A percentile compares a stretch with the other conserved stretches of the same genome.
Conservation (phyloP, 1,140 invertebrate species). For the Coptotermes formosanus region DNA sequence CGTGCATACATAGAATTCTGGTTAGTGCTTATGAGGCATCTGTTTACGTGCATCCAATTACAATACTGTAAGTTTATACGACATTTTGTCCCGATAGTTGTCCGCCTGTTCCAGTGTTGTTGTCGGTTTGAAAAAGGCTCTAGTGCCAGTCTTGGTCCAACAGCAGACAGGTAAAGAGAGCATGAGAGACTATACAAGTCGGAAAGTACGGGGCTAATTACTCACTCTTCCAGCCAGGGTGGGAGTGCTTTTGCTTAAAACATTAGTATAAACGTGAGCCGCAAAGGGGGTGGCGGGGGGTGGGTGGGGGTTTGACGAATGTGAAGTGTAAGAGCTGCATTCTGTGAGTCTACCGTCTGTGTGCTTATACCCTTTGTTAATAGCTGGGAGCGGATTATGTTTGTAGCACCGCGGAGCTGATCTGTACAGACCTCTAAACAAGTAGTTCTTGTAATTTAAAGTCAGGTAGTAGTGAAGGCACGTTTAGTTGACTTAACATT, state of each 20-base stretch:
- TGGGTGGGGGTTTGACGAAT: not conserved
- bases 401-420: not conserved
- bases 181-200: conserved; percentile 11
- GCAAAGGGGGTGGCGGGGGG: not conserved
- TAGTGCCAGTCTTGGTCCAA: not conserved
- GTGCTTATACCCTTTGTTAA: not conserved
- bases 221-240: not conserved
- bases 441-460: not conserved
- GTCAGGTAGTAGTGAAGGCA: not conserved
- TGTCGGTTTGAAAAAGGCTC: not conserved
- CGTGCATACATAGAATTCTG: too few species aligned
- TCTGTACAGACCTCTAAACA: not conserved
- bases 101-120: too few species aligned
- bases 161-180: not conserved
- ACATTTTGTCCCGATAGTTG: too few species aligned
- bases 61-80: too few species aligned
- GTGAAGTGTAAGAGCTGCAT: not conserved
- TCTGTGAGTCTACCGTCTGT: not conserved
- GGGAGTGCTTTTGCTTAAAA: conserved; percentile 4
- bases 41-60: too few species aligned
- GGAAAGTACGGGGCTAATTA: not conserved
- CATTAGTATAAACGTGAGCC: not conserved
- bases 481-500: not conserved
- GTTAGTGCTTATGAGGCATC: too few species aligned
- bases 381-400: not conserved